Evolutionary conservation across 1,140 invertebrate genomes (phyloP), one percentile per base, ranked within the genome.

Genomic region (Mamestra configurata): DNA sequence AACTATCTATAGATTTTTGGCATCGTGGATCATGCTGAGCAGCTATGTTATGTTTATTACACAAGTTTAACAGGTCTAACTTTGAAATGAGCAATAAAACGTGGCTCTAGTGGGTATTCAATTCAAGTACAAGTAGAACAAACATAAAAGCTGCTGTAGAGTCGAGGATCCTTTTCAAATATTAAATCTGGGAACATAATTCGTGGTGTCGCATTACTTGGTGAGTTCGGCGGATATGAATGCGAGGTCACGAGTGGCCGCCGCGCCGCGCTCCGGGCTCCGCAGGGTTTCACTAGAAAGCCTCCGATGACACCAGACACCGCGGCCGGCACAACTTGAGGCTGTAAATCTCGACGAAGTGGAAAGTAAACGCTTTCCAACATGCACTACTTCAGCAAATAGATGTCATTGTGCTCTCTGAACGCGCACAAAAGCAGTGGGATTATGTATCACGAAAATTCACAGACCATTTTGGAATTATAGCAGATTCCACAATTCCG

Each of bases 281-380:
- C 81, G 79, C 84, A 81, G 86, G 86, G 86, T 89, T 91, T 89
- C 84, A 86, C 79, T 89, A 91, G 89, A 92, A 90, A 91, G 89
- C 86, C 79, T 73, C 72, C 76, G 82, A 84, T 82, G 85, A 87
- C 82, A 90, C 78, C 73, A 86, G 86, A 90, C 84, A 85, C 87
- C 84, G 80, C 66, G 64, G 81, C 79, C 61, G 57, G 24, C 71
- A 84, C 71, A 72, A 84, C 85, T 89, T 85, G 78, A 85, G 78
- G 80, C 82, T 86, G 82, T 86, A 87, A 89, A 89, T 92, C 84
- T 86, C 66, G 68, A 79, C 81, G 57, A 79, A 87, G 82, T 85
- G 89, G 86, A 90, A 81, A 81, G 82, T 79, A 86, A 82, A 85
- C 79, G 79, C 73, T 85, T 85, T 85, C 84, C 79, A 83, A 76